A percentile compares a stretch with the other conserved stretches of the same genome.
Evolutionary conservation across 2,888 invertebrate genomes (phyloP).

Genomic region (Thelaira solivaga): DNA sequence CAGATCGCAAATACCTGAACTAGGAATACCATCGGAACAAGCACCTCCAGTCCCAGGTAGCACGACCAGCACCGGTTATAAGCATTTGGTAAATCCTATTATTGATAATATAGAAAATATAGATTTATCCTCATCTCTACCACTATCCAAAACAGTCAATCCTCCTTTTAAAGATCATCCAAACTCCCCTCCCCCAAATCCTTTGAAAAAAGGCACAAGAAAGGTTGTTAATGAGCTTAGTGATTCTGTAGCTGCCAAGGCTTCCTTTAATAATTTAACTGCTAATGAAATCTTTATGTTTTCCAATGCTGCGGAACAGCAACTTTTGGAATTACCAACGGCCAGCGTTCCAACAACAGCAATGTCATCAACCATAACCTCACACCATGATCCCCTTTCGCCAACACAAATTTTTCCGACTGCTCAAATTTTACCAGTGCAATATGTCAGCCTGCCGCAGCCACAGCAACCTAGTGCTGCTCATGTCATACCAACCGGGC

Average conservation of each 20-base stretch:
- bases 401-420: constrained; percentile 76
- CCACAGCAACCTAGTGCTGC: constrained; percentile 74
- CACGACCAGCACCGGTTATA: constrained; percentile 62
- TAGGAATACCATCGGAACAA: constrained; percentile 68
- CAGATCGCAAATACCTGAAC: constrained; percentile 63
- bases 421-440: constrained; percentile 77
- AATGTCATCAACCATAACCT: constrained; percentile 49
- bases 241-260: constrained; percentile 63
- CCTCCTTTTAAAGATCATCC: background rate
- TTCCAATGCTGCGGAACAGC: constrained; percentile 64
- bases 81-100: constrained; percentile 76
- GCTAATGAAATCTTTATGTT: constrained; percentile 63
- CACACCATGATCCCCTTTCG: constrained; percentile 67
- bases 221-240: constrained; percentile 58
- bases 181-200: background rate
- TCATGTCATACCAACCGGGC: constrained; percentile 62
- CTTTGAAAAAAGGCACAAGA: constrained; percentile 25
- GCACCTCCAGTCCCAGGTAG: constrained; percentile 69
- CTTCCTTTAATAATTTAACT: constrained; percentile 60
- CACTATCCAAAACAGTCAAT: constrained; percentile 58
- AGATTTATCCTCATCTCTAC: constrained; percentile 69
- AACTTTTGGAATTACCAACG: constrained; percentile 58
- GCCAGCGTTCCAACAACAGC: constrained; percentile 42
- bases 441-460: constrained; percentile 75
- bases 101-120: constrained; percentile 71